Base-by-base conservation (phyloP, 2,888 invertebrate genomes). In the Pinctada fucata region DNA sequence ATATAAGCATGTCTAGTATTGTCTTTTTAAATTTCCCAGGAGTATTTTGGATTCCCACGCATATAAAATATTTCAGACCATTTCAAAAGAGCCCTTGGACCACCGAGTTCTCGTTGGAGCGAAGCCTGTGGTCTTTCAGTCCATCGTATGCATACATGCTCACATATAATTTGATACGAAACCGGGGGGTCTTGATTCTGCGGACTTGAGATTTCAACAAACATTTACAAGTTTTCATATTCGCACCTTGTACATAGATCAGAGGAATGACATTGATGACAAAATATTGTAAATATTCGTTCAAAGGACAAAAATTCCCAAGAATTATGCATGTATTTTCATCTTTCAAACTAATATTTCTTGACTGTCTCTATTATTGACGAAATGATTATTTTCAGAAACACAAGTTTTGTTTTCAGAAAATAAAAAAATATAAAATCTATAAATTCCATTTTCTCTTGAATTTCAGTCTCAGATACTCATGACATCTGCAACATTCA, bases 401-500 rank as follows among this genome's bases (percentile, higher is more conserved):
- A 31, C 31, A 31, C 31, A 31, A 31, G 31, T 31, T 31, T 31
- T 31, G 31, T 31, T 31, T 31, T 31, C 31, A 31, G 31, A 31
- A 31, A 31, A 31, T 58, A 58, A 58, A 58, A 58, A 58, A 10
- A 58, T 13, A 13, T 58, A 58, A 13, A 58, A 13, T 10, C 58
- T 16, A 31, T n/a, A 71, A 13, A 8, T 45, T 52, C 31, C 10
- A 31, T 5, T 49, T 50, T 47, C 78, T 78, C 71, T 74, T 74
- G 76, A 31, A 31, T 84, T 86, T 47, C 87, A 91, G 91, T 83
- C 45, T 74, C 80, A 16, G 83, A 88, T 50, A 86, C 88, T 4
- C 78, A 79, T 3, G 85, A 90, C 79, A 88, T 91, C 50, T 91
- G 91, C 82, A 8, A 72, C 70, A 45, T 79, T 87, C 67, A 88